Conservation (phyloP, 1,140 invertebrate genomes). For the Pogonognathellus flavescens region DNA sequence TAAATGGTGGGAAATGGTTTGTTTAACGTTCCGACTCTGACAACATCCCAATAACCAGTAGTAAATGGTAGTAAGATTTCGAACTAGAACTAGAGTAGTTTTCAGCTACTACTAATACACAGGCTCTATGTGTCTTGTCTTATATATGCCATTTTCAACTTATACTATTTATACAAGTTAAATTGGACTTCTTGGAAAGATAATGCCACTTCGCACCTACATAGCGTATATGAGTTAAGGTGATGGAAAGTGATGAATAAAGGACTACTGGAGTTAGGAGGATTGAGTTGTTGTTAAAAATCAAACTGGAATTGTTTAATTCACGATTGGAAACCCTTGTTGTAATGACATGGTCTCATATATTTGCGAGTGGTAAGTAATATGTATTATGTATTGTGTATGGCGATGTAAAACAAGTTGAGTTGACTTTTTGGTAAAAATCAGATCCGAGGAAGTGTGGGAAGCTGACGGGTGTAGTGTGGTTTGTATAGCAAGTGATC, state of each 20-base stretch:
- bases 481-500: background rate
- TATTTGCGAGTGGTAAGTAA: slow-evolving; percentile 1
- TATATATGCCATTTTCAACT: background rate
- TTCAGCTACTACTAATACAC: too few relatives aligned
- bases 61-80: too few relatives aligned
- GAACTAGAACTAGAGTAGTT: too few relatives aligned
- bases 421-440: too few relatives aligned
- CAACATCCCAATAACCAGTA: too few relatives aligned
- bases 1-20: too few relatives aligned
- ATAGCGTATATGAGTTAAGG: background rate
- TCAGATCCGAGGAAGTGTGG: background rate
- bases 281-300: background rate
- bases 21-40: too few relatives aligned
- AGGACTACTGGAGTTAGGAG: slow-evolving; percentile 21
- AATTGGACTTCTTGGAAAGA: slow-evolving; percentile 6
- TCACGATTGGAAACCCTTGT: slow-evolving; percentile 20
- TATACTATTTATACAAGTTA: background rate
- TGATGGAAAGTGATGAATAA: slow-evolving; percentile 1
- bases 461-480: background rate
- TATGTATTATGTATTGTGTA: too few relatives aligned
- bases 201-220: background rate
- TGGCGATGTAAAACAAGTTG: too few relatives aligned
- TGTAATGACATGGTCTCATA: slow-evolving; percentile 5
- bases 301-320: background rate
- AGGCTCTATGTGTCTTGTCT: too few relatives aligned